Base-by-base conservation (phyloP, 1,140 invertebrate species). In the Drosophila nebulosa region DNA sequence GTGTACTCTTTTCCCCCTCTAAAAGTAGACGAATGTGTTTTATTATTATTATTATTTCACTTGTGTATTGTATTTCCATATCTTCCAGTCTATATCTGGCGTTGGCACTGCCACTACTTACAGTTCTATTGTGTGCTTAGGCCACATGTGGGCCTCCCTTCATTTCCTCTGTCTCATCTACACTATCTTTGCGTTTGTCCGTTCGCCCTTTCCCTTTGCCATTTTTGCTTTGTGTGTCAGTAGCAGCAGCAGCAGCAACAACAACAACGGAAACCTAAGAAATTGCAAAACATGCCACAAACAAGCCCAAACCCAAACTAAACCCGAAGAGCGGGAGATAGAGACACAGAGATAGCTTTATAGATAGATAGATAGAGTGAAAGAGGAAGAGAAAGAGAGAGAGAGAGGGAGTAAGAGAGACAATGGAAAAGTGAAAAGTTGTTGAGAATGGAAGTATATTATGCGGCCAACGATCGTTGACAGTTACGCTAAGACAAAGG, bases 211-310 rank as follows among this genome's bases (percentile, higher is more conserved):
- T 30, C 52, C 52, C 27, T 18, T 26, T 55, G 27, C 52, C 52
- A 30, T 55, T 55, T 55, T 55, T 16, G 52, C 52, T 55, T 55
- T 55, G 52, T 55, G 52, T 55, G 52, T 55, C 52, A 55, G 52
- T 12, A 26, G 24, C n/a, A 53, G 51, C 26, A 55, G 52, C 27
- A 27, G n/a, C 51, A 53, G 6, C 51, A 22, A 12, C 46, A 51
- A 51, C 24, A 30, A 30, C 52, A 55, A 55, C 52, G 52, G 52
- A 55, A 55, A 55, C 52, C 52, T 16, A 55, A 55, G 52, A 55
- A 55, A 55, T 55, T 55, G 52, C 52, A 55, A 55, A 55, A 55
- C 52, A 55, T 55, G 52, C 52, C 52, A 55, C 52, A 55, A 55
- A 55, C 52, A 55, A 55, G 52, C 7, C 26, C 24, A 55, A 55